Conservation (phyloP, 2,797 vertebrate genomes). For the Phalloptychus januarius region DNA sequence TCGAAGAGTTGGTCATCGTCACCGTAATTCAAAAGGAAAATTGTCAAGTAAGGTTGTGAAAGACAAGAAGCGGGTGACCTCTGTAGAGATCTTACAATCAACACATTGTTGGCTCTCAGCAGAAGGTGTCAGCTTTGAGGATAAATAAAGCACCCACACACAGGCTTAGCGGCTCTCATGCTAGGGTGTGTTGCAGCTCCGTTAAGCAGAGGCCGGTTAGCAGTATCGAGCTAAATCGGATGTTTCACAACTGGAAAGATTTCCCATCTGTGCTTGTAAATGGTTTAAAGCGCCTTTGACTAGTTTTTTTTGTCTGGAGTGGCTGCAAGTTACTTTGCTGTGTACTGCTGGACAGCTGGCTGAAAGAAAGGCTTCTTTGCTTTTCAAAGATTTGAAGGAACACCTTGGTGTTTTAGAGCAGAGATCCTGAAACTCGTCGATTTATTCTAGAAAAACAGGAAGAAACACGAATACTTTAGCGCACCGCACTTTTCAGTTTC, state of each 20-base stretch:
- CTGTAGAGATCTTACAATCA: not conserved
- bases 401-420: not conserved
- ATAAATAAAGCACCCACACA: constrained; percentile 1
- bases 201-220: not conserved
- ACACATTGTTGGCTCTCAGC: not conserved
- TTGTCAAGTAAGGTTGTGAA: not conserved
- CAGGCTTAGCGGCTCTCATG: not conserved
- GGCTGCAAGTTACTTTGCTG: not conserved
- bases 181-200: not conserved
- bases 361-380: not conserved
- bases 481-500: no score
- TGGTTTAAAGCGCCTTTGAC: not conserved
- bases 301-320: no score
- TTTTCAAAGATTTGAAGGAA: not conserved
- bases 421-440: not conserved
- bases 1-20: not conserved
- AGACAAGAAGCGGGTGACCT: not conserved
- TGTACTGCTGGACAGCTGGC: not conserved
- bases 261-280: not conserved
- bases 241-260: not conserved
- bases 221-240: not conserved
- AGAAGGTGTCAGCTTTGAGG: not conserved
- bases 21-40: not conserved
- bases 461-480: no score
- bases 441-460: no score